Percentiles rank a stretch among this genome's conserved stretches.
phyloP scores from a whole-genome alignment of 2,797 vertebrate species.

The Chanos chanos region DNA sequence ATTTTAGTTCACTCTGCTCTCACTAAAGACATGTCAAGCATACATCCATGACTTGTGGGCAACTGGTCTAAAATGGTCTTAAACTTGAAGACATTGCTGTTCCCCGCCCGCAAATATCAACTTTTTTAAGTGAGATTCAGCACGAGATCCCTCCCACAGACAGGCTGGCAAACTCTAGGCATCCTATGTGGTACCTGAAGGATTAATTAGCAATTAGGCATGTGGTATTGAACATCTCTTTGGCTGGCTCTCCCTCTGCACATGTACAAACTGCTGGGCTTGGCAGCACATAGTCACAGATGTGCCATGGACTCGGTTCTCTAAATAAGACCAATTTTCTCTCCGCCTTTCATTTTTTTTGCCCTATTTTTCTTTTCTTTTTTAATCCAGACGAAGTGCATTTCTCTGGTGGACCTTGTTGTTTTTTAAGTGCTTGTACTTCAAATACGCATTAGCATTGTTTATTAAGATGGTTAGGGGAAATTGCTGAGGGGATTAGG shows the following conservation, averaged over 20 bases:
- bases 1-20: too few relatives aligned
- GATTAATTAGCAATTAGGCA: constrained; percentile 47
- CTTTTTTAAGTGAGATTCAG: constrained; percentile 15
- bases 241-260: constrained; percentile 15
- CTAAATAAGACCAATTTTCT: constrained; percentile 9
- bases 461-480: constrained; percentile 30
- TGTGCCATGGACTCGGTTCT: not conserved
- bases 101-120: constrained; percentile 13
- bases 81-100: not conserved
- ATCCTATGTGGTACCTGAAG: constrained; percentile 35
- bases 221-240: constrained; percentile 21
- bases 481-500: constrained; percentile 17
- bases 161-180: constrained; percentile 16
- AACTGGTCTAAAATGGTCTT: not conserved
- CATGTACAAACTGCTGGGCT: constrained; percentile 7
- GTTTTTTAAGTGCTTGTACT: constrained; percentile 18
- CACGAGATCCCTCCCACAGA: not conserved
- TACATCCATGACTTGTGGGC: constrained; percentile 8
- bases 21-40: too few relatives aligned
- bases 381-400: not conserved
- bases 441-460: constrained; percentile 5
- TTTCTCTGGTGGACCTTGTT: not conserved
- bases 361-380: constrained; percentile 14
- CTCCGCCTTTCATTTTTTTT: constrained; percentile 23
- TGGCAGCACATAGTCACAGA: not conserved